phyloP scores from a whole-genome alignment of 2,888 invertebrate species.

The Aleiodes testaceus region DNA sequence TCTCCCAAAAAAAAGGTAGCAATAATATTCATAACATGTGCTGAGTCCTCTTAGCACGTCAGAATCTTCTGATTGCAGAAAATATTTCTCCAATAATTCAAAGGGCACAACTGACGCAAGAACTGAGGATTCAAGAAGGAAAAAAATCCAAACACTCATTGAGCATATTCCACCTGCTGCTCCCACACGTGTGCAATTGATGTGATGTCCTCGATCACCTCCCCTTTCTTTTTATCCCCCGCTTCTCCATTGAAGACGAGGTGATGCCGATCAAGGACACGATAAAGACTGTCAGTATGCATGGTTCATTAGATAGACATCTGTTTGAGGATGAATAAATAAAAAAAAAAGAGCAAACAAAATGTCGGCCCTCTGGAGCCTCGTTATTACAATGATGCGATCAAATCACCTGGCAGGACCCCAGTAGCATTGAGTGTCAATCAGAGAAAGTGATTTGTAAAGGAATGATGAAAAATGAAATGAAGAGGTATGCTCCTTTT shows the following conservation, averaged over 20 bases:
- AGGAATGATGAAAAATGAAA: conserved; percentile 42
- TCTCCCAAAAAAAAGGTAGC: no score
- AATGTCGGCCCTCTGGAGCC: conserved; percentile 30
- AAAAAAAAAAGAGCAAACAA: no score
- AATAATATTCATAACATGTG: no score
- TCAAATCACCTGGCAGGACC: conserved; percentile 59
- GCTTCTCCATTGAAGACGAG: conserved; percentile 13
- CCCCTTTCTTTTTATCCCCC: no score
- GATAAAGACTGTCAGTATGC: conserved; percentile 33
- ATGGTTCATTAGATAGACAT: conserved; percentile 36
- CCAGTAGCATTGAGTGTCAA: conserved; percentile 68
- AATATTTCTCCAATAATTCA: no score
- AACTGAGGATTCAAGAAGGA: not conserved
- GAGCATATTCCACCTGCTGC: conserved; percentile 25
- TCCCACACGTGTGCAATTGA: conserved; percentile 29
- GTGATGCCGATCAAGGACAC: conserved; percentile 30
- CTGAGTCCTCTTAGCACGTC: no score
- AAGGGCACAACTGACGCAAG: no score
- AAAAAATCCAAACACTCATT: not conserved
- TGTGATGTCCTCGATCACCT: conserved; percentile 31
- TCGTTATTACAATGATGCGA: conserved; percentile 50
- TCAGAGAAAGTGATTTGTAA: conserved; percentile 72
- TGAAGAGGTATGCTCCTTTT: conserved; percentile 12
- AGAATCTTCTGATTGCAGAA: no score
- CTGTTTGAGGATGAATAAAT: conserved; percentile 26